Conservation (phyloP, 2,113 vertebrate genomes). For the rat (Rattus norvegicus) region GRCr8 NC_086030.1:41773001-41773500, state of each 20-base stretch:
- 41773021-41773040: background rate
- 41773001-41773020: background rate
- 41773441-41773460: background rate
- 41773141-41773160: background rate
- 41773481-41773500: background rate
- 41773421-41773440: background rate
- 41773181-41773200: background rate
- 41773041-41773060: background rate
- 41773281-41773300: background rate
- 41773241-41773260: background rate
- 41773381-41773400: background rate
- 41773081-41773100: fast-evolving
- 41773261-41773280: background rate
- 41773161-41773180: background rate
- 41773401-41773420: background rate
- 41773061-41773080: background rate
- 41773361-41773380: background rate
- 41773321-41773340: background rate
- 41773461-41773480: no score
- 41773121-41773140: background rate
- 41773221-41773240: background rate
- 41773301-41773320: no score
- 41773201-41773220: background rate
- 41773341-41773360: background rate
- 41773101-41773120: background rate